Base-by-base conservation (phyloP, 2,888 invertebrate genomes). In the Chloroclystis v-ata region DNA sequence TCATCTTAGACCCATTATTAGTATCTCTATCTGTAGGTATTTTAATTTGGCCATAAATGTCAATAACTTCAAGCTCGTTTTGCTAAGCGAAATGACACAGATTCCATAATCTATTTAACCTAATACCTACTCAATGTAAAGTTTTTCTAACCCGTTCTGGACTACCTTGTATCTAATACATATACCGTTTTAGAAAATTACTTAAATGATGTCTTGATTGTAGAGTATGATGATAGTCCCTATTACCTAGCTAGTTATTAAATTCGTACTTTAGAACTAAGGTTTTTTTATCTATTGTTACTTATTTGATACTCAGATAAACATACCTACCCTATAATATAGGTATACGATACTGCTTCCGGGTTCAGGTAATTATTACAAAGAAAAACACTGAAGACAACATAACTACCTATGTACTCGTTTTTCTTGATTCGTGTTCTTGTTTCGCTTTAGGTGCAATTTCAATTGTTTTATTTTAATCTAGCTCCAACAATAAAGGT, bases 101-200 rank as follows among this genome's bases (percentile, higher is more conserved):
- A 43, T 43, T 37, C 32, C 32, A 9, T 12, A 32, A 16, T 14
- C 32, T 16, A 13, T 7, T 41, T 38, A 49, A 47, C 47, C 44
- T 49, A 40, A 9, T 40, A 16, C 12, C 20, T 43, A 29, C 16
- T 7, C 9, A 48, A 39, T 46, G 25, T 26, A 26, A 43, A 29
- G 43, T 40, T 26, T 40, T 35, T 40, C 37, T 12, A 38, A 44
- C 26, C 5, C n/a, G n/a, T 4, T 5, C 43, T 43, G 37, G 48
- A 37, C 33, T 30, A 16, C 40, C 48, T 48, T 48, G 40, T 35
- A 24, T n/a, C n/a, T n/a, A n/a, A n/a, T n/a, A n/a, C n/a, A 24
- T 6, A 37, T 43, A n/a, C n/a, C n/a, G n/a, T 20, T 20, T 20
- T 5, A 20, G 20, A 20, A 20, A 20, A 20, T 20, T 4, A 20